phyloP scores from a whole-genome alignment of 2,113 vertebrate species.

The Alectura lathami region DNA sequence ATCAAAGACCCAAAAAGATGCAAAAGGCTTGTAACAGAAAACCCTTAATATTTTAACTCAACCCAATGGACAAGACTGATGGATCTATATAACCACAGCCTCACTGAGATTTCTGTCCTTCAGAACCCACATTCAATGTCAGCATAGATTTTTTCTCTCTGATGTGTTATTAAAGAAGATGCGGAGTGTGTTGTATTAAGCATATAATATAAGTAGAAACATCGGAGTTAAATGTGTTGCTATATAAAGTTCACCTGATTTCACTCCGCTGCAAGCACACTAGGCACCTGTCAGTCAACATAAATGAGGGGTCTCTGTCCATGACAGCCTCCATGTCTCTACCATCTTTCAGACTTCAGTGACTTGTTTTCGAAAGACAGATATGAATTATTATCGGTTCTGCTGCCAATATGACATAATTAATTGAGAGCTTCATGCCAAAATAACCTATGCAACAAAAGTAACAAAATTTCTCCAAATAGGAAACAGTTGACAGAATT shows the following conservation, averaged over 20 bases:
- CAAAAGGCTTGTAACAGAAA: neutral
- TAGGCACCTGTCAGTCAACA: neutral
- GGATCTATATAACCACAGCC: neutral
- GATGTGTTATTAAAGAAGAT: neutral
- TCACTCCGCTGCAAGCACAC: neutral
- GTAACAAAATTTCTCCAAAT: neutral
- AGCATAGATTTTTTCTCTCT: neutral
- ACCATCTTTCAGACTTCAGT: neutral
- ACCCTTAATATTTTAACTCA: neutral
- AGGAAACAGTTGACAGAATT: neutral
- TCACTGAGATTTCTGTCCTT: neutral
- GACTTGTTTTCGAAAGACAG: neutral
- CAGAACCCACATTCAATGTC: neutral
- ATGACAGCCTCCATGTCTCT: neutral
- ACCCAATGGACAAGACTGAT: neutral
- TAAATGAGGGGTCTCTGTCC: neutral
- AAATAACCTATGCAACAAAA: neutral
- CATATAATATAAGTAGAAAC: neutral
- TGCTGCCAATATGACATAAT: neutral
- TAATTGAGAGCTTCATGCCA: neutral
- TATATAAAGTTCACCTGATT: neutral
- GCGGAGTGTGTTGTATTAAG: neutral
- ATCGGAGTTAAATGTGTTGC: neutral
- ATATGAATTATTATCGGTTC: neutral
- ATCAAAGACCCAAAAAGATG: neutral